A percentile compares a stretch with the other conserved stretches of the same genome.
phyloP scores from a whole-genome alignment of 2,888 invertebrate genomes.

The Alloplasta piceator region DNA sequence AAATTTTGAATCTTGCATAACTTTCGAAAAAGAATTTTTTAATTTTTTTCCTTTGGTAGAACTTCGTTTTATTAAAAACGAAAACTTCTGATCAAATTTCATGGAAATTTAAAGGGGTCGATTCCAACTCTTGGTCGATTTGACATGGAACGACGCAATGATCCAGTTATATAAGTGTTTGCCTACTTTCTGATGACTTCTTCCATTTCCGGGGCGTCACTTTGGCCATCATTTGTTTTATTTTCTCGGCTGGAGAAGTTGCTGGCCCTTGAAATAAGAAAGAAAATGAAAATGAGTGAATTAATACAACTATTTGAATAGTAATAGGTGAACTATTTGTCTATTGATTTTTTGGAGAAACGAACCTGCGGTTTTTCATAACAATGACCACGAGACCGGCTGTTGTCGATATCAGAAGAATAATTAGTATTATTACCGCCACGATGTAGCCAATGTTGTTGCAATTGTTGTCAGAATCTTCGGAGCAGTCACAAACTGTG shows the following conservation, averaged over 20 bases:
- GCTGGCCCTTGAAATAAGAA: conserved; percentile 4
- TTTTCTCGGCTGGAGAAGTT: not conserved
- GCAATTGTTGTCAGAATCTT: not conserved
- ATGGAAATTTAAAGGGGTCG: too few species aligned
- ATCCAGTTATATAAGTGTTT: conserved; percentile 20
- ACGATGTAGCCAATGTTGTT: conserved; percentile 13
- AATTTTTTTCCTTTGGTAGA: too few species aligned
- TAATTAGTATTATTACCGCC: conserved; percentile 31
- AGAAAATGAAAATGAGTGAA: not conserved
- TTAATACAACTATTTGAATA: not conserved
- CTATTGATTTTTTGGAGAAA: not conserved
- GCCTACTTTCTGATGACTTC: conserved; percentile 27
- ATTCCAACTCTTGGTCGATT: too few species aligned
- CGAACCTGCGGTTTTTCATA: conserved; percentile 46
- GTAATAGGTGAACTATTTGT: too few species aligned
- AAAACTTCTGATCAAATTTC: too few species aligned
- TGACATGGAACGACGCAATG: too few species aligned
- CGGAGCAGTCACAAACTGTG: too few species aligned
- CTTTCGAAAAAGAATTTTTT: too few species aligned
- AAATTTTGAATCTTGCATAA: too few species aligned
- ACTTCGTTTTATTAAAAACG: too few species aligned
- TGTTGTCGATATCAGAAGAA: conserved; percentile 35
- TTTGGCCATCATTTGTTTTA: not conserved
- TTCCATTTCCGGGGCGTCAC: conserved; percentile 20
- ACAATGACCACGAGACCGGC: conserved; percentile 34